Evolutionary conservation across 64 coral and sea anemone genomes (phyloP).

Genomic region (Cladopsammia gracilis): DNA sequence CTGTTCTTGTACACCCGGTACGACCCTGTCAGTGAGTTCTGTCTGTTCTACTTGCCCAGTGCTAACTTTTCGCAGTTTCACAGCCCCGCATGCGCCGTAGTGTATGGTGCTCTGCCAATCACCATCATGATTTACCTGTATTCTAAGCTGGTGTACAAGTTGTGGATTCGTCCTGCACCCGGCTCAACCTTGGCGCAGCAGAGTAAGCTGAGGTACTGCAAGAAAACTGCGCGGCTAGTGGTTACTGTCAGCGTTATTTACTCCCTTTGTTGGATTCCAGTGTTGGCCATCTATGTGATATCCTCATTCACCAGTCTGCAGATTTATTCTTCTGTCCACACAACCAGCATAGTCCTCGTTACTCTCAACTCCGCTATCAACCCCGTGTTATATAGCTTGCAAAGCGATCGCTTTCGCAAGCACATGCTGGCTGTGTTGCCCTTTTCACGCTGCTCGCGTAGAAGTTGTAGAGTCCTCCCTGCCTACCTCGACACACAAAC

Average conservation of each 20-base stretch:
- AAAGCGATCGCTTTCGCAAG: constrained; percentile 15
- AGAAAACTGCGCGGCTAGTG: constrained; percentile 10
- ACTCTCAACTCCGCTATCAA: constrained; percentile 58
- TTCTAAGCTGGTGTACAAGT: constrained; percentile 43
- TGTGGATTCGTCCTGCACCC: background rate
- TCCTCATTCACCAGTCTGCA: constrained; percentile 5
- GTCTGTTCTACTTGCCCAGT: constrained; percentile 32
- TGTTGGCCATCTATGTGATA: constrained; percentile 17
- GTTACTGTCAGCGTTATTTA: constrained; percentile 35
- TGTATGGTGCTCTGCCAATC: constrained; percentile 37
- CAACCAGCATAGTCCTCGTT: constrained; percentile 34
- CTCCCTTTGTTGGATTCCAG: constrained; percentile 32
- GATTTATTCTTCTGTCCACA: constrained; percentile 44
- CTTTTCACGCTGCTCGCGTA: background rate
- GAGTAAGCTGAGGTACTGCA: background rate
- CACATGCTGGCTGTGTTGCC: constrained; percentile 3
- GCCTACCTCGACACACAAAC: background rate
- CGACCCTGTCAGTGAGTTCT: constrained; percentile 43
- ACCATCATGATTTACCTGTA: constrained; percentile 51
- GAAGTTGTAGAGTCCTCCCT: background rate
- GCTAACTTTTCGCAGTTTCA: constrained; percentile 28
- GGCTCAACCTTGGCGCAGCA: background rate
- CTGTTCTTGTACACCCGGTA: constrained; percentile 36
- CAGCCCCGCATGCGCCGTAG: constrained; percentile 8
- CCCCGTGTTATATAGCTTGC: constrained; percentile 56